phyloP scores from a whole-genome alignment of 2,797 vertebrate genomes.

The Thalassophryne amazonica region DNA sequence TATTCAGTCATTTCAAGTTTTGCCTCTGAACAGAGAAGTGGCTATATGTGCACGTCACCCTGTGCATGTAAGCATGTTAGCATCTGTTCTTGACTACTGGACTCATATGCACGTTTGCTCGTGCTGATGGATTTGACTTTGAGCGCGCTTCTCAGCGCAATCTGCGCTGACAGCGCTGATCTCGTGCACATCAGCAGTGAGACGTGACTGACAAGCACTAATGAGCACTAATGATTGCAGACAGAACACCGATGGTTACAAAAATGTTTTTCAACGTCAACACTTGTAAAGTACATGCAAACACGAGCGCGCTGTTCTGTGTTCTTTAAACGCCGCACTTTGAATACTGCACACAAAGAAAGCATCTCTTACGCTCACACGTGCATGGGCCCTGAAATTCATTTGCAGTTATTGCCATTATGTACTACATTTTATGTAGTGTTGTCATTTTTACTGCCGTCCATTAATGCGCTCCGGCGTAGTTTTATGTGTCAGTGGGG shows the following conservation, averaged over 20 bases:
- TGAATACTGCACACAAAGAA: constrained; percentile 10
- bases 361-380: background rate
- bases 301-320: constrained; percentile 4
- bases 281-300: constrained; percentile 11
- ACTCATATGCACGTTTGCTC: constrained; percentile 26
- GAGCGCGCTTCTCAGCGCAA: constrained; percentile 9
- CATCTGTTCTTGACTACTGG: constrained; percentile 35
- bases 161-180: constrained; percentile 12
- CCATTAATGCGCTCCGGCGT: constrained; percentile 37
- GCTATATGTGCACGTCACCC: constrained; percentile 10
- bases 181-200: constrained; percentile 12
- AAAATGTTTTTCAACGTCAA: constrained; percentile 13
- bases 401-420: constrained; percentile 44
- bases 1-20: background rate
- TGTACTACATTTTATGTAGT: constrained; percentile 45
- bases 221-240: constrained; percentile 32
- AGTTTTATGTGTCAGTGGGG: constrained; percentile 50
- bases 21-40: background rate
- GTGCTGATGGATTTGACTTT: constrained; percentile 19
- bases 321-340: constrained; percentile 16
- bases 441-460: constrained; percentile 50
- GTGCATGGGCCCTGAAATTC: constrained; percentile 11
- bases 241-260: constrained; percentile 15
- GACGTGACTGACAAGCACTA: constrained; percentile 31
- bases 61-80: constrained; percentile 28